phyloP scores from a whole-genome alignment of 1,140 invertebrate genomes.

The Polyergus mexicanus region DNA sequence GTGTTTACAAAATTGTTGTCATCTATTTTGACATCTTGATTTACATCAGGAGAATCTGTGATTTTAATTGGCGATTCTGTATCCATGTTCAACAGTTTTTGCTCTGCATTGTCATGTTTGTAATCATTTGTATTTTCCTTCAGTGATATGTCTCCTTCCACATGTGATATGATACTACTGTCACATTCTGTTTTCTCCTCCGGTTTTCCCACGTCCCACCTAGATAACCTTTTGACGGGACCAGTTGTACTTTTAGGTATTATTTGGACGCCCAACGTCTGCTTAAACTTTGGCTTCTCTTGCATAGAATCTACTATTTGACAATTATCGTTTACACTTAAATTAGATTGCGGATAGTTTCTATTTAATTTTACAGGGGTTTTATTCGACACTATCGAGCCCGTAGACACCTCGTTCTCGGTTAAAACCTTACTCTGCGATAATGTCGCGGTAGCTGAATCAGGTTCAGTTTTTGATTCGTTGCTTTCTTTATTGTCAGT shows the following conservation, averaged over 20 bases:
- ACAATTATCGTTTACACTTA: slow-evolving; percentile 75
- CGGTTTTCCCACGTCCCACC: slow-evolving; percentile 86
- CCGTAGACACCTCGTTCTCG: slow-evolving; percentile 79
- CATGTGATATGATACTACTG: slow-evolving; percentile 79
- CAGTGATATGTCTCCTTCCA: slow-evolving; percentile 81
- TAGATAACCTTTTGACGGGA: slow-evolving; percentile 83
- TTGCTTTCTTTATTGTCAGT: slow-evolving; percentile 79
- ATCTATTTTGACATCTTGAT: slow-evolving; percentile 50
- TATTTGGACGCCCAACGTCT: slow-evolving; percentile 84
- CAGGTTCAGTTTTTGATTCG: slow-evolving; percentile 80
- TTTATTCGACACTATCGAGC: slow-evolving; percentile 66
- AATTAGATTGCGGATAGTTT: slow-evolving; percentile 73
- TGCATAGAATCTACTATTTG: slow-evolving; percentile 69
- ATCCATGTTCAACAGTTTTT: neutral
- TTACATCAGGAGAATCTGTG: slow-evolving; percentile 42
- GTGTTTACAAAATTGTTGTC: slow-evolving; percentile 39
- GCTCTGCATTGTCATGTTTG: slow-evolving; percentile 1
- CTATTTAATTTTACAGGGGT: slow-evolving; percentile 71
- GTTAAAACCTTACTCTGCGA: slow-evolving; percentile 80
- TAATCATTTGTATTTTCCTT: slow-evolving; percentile 49
- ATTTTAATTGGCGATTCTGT: slow-evolving; percentile 8
- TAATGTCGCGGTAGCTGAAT: slow-evolving; percentile 67
- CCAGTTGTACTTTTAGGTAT: slow-evolving; percentile 77
- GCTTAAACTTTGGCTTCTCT: slow-evolving; percentile 82
- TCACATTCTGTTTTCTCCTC: slow-evolving; percentile 76